phyloP scores from a whole-genome alignment of 1,140 invertebrate genomes.

The Hydropsyche tenuis region DNA sequence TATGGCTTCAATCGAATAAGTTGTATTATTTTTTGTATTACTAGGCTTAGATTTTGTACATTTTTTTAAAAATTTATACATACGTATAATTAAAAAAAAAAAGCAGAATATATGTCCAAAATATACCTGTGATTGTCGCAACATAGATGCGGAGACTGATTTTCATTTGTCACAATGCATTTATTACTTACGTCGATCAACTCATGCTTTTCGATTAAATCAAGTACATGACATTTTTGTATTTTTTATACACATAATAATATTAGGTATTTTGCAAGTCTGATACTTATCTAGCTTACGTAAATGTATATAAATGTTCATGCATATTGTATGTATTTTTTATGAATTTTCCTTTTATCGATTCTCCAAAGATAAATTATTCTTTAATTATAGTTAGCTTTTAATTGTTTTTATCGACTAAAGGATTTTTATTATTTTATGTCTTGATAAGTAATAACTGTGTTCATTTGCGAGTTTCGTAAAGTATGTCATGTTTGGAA shows the following conservation, averaged over 20 bases:
- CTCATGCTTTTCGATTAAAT: too few relatives aligned
- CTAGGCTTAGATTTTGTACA: too few relatives aligned
- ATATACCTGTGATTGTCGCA: conserved; percentile 26
- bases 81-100: background rate
- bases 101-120: conserved; percentile 18
- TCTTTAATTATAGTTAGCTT: background rate
- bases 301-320: background rate
- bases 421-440: too few relatives aligned
- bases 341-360: background rate
- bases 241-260: too few relatives aligned
- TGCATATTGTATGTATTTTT: background rate
- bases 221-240: too few relatives aligned
- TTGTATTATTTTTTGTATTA: too few relatives aligned
- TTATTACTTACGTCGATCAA: too few relatives aligned
- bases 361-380: conserved; percentile 18
- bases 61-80: too few relatives aligned
- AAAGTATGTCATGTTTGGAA: too few relatives aligned
- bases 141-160: conserved; percentile 22
- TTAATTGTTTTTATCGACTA: background rate
- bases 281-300: background rate
- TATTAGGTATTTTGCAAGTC: conserved; percentile 1
- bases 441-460: too few relatives aligned
- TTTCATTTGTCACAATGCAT: background rate
- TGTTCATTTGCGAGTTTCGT: too few relatives aligned
- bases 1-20: background rate